A percentile compares a stretch with the other conserved stretches of the same genome.
Conservation (phyloP, 2,113 vertebrate genomes). For the Trematomus loennbergii region DNA sequence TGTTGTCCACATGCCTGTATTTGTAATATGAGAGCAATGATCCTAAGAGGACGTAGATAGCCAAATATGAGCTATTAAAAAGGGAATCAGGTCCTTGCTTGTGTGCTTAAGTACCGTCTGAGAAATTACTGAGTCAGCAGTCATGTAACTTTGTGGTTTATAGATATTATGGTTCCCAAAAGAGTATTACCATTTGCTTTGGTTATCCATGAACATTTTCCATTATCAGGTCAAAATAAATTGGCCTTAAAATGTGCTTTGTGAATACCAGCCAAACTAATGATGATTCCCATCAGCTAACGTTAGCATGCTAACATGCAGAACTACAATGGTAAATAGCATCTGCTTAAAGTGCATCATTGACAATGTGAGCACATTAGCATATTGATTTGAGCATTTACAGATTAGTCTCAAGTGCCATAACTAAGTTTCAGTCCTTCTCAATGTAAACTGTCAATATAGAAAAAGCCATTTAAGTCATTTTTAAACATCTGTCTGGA, state of each 20-base stretch:
- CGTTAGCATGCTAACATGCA: background rate
- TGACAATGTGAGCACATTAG: background rate
- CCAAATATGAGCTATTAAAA: constrained; percentile 27
- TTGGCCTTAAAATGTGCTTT: background rate
- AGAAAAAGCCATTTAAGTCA: background rate
- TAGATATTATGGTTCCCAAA: background rate
- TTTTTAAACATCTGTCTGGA: background rate
- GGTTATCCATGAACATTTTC: background rate
- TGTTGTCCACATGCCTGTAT: background rate
- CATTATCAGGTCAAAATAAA: background rate
- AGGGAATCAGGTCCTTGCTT: background rate
- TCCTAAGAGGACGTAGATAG: constrained; percentile 6
- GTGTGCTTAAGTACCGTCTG: constrained; percentile 3
- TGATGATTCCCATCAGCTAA: background rate
- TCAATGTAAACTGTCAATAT: background rate
- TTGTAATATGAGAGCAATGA: constrained; percentile 4
- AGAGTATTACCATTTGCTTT: background rate
- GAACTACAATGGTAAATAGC: background rate
- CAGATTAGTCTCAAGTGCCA: background rate
- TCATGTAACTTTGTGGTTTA: constrained; percentile 2
- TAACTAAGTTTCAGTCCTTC: background rate
- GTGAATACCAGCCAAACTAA: background rate
- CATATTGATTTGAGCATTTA: background rate
- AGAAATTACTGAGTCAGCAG: constrained; percentile 3
- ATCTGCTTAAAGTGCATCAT: background rate